Evolutionary conservation across 2,797 vertebrate species (phyloP), one percentile per base, ranked within the genome.

Genomic region (Cyclopterus lumpus): DNA sequence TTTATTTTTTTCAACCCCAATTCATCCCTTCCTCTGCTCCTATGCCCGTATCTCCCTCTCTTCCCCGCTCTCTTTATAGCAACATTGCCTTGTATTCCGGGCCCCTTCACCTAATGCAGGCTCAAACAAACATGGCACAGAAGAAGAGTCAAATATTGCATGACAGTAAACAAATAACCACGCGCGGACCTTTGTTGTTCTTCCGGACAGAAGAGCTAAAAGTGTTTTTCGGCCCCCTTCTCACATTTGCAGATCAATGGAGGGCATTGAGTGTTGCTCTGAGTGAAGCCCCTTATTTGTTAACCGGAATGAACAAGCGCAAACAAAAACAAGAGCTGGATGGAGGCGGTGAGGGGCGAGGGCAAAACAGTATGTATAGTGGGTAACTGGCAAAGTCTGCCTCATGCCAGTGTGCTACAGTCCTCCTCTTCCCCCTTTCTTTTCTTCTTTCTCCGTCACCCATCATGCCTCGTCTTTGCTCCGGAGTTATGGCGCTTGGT

Each of bases 181-280:
- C 0, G 4, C 30, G 57, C 15, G 22, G 71, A 24, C 22, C 48
- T 22, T 70, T 66, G 38, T 42, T 66, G 18, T 26, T n/a, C 71
- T n/a, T 44, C 48, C 3, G 7, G 53, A 72, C 80, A 84, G 79
- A 83, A 54, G 58, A 40, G 67, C 68, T 81, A 75, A 77, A 76
- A 78, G 40, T 69, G 74, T 77, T 63, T 68, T 63, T 68, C 0
- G 18, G n/a, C 15, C 40, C 57, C 49, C 26, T 46, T 20, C 63
- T 62, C 55, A 26, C 73, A 71, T 74, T 68, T 68, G 36, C 73
- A 58, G 67, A 84, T 90, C 77, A 86, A 85, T 79, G 75, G 58
- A 46, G 67, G 51, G 30, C 70, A 77, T 78, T 86, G 84, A 90
- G 49, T n/a, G 55, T 28, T 42, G 30, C 59, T 61, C 76, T 14